Conservation (phyloP, 1,140 invertebrate species). For the Arctopsyche grandis region DNA sequence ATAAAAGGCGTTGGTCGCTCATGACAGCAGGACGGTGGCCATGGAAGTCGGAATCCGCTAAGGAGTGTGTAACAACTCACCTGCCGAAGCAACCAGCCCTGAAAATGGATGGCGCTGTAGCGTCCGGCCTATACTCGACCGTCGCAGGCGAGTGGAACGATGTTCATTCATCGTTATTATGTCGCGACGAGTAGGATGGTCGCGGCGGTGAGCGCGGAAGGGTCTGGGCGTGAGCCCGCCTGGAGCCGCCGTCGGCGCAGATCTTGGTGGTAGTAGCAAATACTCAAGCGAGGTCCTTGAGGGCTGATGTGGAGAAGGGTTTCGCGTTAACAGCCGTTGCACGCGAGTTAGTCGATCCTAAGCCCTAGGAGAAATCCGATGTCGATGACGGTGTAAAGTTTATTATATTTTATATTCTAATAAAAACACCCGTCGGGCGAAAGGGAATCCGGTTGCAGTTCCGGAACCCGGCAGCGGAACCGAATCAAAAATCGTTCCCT, state of each 20-base stretch:
- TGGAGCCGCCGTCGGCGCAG: slow-evolving; percentile 84
- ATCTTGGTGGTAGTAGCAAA: slow-evolving; percentile 91
- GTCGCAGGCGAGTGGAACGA: too few relatives aligned
- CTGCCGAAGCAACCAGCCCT: too few relatives aligned
- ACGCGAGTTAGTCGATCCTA: slow-evolving; percentile 90
- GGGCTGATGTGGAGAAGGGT: slow-evolving; percentile 91
- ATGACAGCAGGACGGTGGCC: too few relatives aligned
- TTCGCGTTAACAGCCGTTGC: slow-evolving; percentile 91
- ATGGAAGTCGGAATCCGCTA: too few relatives aligned
- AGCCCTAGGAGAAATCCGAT: slow-evolving; percentile 74
- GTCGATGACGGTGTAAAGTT: too few relatives aligned
- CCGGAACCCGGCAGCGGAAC: slow-evolving; percentile 78
- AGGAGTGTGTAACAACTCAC: too few relatives aligned
- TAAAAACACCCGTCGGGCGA: slow-evolving; percentile 67
- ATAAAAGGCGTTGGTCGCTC: too few relatives aligned
- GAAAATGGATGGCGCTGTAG: too few relatives aligned
- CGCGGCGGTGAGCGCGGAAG: slow-evolving; percentile 79
- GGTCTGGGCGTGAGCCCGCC: slow-evolving; percentile 78
- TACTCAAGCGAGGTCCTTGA: slow-evolving; percentile 86
- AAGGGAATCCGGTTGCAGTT: slow-evolving; percentile 80
- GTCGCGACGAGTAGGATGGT: slow-evolving; percentile 72
- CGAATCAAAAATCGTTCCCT: slow-evolving; percentile 72
- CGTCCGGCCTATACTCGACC: too few relatives aligned
- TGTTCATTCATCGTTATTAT: too few relatives aligned
- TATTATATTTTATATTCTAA: background rate